phyloP scores from a whole-genome alignment of 2,113 vertebrate species.

The Halcyon senegalensis region DNA sequence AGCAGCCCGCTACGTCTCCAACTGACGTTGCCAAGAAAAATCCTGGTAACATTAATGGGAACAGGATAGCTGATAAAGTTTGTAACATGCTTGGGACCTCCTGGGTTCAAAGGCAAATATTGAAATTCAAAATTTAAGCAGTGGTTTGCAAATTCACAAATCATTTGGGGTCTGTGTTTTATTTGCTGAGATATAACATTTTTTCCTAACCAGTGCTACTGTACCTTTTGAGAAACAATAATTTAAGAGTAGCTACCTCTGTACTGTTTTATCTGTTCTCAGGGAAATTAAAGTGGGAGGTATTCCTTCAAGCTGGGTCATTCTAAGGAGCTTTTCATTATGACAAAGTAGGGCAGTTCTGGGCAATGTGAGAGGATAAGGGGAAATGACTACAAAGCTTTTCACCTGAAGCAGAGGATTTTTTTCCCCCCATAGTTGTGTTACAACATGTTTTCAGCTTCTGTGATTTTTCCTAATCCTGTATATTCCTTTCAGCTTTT shows the following conservation, averaged over 20 bases:
- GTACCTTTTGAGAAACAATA: neutral
- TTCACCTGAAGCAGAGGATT: constrained; percentile 13
- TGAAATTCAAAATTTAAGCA: neutral
- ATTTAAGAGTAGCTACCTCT: neutral
- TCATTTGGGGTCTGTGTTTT: neutral
- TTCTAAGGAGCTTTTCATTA: neutral
- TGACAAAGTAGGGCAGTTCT: neutral
- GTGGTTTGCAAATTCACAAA: neutral
- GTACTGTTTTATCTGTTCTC: neutral
- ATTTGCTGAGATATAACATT: neutral
- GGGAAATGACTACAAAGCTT: constrained; percentile 8
- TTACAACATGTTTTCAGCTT: constrained; percentile 40
- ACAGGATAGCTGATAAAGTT: neutral
- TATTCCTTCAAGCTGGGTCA: neutral
- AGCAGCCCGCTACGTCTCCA: neutral
- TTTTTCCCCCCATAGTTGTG: neutral
- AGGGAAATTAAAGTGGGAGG: neutral
- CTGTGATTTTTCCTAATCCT: constrained; percentile 47
- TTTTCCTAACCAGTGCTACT: neutral
- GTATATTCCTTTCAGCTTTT: constrained; percentile 39
- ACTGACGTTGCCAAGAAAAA: neutral
- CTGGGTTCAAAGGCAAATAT: neutral
- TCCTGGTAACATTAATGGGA: neutral
- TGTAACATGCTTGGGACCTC: neutral
- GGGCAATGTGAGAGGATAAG: constrained; percentile 1